Conservation (phyloP, 2,797 vertebrate genomes). For the Anas bernieri region DNA sequence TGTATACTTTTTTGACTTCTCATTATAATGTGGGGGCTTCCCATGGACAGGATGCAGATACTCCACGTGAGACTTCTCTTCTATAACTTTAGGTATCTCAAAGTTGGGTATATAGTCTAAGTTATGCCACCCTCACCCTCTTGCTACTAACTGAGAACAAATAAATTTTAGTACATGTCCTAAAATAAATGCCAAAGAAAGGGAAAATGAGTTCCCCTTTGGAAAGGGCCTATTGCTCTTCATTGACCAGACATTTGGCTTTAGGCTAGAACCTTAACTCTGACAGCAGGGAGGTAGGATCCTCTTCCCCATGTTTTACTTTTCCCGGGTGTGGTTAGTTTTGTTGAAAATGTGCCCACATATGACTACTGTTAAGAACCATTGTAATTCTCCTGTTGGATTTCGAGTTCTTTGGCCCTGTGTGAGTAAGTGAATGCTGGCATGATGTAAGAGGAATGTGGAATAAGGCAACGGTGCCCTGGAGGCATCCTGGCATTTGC, state of each 20-base stretch:
- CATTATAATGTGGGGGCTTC: not conserved
- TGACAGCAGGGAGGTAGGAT: not conserved
- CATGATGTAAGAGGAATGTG: not conserved
- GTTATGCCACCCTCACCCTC: not conserved
- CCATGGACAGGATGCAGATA: not conserved
- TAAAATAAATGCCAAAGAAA: not conserved
- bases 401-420: not conserved
- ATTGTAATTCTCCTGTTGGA: not conserved
- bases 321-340: not conserved
- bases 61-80: not conserved
- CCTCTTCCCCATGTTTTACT: not conserved
- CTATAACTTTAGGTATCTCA: not conserved
- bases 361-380: not conserved
- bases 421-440: slow-evolving; percentile 15
- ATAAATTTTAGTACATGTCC: not conserved
- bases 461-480: not conserved
- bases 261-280: not conserved
- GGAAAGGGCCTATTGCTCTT: not conserved
- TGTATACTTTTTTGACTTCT: not conserved
- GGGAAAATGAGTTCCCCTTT: not conserved
- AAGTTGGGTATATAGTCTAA: not conserved
- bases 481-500: slow-evolving; percentile 21
- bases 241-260: not conserved
- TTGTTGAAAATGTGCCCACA: slow-evolving; percentile 25
- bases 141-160: not conserved